Base-by-base conservation (phyloP, 2,888 invertebrate genomes). In the Lithophane ornitopus region DNA sequence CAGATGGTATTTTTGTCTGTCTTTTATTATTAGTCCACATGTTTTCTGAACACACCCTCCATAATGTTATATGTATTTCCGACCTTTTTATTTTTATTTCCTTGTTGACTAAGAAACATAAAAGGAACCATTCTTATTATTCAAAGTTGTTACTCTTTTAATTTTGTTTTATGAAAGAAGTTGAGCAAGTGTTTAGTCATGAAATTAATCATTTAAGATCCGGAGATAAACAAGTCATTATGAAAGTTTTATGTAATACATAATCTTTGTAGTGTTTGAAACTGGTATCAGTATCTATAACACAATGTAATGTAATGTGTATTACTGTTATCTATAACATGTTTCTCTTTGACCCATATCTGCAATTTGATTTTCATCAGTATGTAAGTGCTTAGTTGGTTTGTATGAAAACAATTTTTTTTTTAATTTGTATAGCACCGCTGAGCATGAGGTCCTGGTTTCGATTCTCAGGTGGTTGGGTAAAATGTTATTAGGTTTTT, bases 1-100 rank as follows among this genome's bases (percentile, higher is more conserved):
- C 89, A 90, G 86, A 88, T 89, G 88, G 85, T 85, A 80, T 88
- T 82, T 81, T 54, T 63, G 71, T 73, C 70, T 26, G 41, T 52
- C 7, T 78, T 84, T 88, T 81, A 80, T 79, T 72, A 78, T 79
- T 73, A 69, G 28, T 56, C 67, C 80, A 87, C 73, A 79, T 87
- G 84, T 85, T 79, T 76, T 44, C 65, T 61, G 54, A 63, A 19
- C 26, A 65, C 65, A 63, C 74, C 66, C 76, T 59, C 69, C 65
- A 3, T 59, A 70, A 76, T 66, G 54, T 71, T 68, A 71, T 66
- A 74, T 70, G n/a, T 75, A 41, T 58, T 54, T 73, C 61, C 26
- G 34, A 58, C 65, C 39, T 69, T 82, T 73, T 71, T 81, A 65
- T 67, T 84, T 72, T 62, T 68, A 61, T 58, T 70, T 74, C 28